phyloP scores from a whole-genome alignment of 2,888 invertebrate genomes.

The Thysanoteuthis rhombus region DNA sequence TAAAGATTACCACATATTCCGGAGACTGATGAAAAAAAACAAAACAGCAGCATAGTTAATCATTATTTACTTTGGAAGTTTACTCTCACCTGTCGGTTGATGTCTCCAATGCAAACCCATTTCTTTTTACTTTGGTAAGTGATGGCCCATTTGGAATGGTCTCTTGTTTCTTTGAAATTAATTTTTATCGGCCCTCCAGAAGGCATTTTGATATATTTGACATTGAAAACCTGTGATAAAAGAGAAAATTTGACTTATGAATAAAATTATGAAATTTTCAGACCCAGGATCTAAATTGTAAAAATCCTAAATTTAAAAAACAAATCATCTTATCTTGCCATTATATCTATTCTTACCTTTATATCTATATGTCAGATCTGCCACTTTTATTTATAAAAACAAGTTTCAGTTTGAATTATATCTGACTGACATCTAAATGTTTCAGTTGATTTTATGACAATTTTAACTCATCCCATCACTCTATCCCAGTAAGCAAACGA shows the following conservation, averaged over 20 bases:
- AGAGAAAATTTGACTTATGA: not conserved
- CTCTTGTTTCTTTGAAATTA: constrained; percentile 55
- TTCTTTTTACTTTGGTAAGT: constrained; percentile 56
- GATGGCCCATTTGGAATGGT: constrained; percentile 70
- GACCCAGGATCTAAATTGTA: not conserved
- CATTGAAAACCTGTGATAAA: constrained; percentile 50
- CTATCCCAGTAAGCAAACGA: too few relatives aligned
- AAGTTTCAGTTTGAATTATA: not conserved
- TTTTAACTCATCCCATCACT: too few relatives aligned
- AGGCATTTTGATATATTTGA: constrained; percentile 43
- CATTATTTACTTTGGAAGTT: too few relatives aligned
- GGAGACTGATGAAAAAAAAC: too few relatives aligned
- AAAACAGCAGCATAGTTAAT: too few relatives aligned
- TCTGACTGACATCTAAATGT: too few relatives aligned
- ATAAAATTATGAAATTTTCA: not conserved
- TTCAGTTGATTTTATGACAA: too few relatives aligned
- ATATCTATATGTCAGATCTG: too few relatives aligned
- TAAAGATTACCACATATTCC: too few relatives aligned
- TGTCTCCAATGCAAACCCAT: constrained; percentile 92
- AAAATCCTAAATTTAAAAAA: not conserved
- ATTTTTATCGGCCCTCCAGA: constrained; percentile 22
- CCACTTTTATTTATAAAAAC: not conserved
- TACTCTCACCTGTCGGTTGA: constrained; percentile 82
- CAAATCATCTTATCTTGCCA: too few relatives aligned
- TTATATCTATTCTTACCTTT: too few relatives aligned